These are phyloP conservation scores for Zosterops pallidus DNA, from an alignment of 2,113 vertebrate species.

Conservation along the genomic window DNA sequence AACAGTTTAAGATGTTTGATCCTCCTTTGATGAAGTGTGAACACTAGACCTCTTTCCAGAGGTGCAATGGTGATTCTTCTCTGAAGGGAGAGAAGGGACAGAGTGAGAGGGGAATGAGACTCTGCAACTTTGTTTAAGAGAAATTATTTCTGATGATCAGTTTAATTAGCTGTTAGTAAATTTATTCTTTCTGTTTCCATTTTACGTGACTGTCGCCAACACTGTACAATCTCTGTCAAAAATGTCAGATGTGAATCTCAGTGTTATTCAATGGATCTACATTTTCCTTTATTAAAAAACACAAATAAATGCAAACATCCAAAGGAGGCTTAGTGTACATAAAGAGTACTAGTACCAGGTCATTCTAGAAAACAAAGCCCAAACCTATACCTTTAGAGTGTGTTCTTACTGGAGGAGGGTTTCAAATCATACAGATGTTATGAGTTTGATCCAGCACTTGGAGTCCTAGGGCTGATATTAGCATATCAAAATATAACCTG, in stretches of 20 bases:
- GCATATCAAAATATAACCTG: background rate
- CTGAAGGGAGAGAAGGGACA: background rate
- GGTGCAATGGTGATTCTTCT: constrained; percentile 33
- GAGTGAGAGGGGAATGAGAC: background rate
- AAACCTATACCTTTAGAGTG: background rate
- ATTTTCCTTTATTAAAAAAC: background rate
- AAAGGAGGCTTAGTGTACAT: background rate
- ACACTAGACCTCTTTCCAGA: constrained; percentile 48
- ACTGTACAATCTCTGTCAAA: constrained; percentile 58
- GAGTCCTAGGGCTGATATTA: background rate
- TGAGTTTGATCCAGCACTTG: background rate
- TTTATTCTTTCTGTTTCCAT: constrained; percentile 34
- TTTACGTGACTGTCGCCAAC: constrained; percentile 53
- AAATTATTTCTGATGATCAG: constrained; percentile 39
- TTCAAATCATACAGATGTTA: background rate
- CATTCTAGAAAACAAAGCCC: background rate
- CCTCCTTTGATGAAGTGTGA: constrained; percentile 71
- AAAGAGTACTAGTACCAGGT: background rate
- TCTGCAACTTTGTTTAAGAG: constrained; percentile 28
- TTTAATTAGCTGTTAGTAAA: constrained; percentile 55
- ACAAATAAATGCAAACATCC: background rate
- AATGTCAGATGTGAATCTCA: constrained; percentile 43
- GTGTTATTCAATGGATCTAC: constrained; percentile 23
- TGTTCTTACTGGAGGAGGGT: background rate
- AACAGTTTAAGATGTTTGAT: constrained; percentile 67